These are phyloP conservation scores for Caenorhabditis imperialis DNA, from an alignment of 2,888 invertebrate genomes.

Conservation along the genomic window DNA sequence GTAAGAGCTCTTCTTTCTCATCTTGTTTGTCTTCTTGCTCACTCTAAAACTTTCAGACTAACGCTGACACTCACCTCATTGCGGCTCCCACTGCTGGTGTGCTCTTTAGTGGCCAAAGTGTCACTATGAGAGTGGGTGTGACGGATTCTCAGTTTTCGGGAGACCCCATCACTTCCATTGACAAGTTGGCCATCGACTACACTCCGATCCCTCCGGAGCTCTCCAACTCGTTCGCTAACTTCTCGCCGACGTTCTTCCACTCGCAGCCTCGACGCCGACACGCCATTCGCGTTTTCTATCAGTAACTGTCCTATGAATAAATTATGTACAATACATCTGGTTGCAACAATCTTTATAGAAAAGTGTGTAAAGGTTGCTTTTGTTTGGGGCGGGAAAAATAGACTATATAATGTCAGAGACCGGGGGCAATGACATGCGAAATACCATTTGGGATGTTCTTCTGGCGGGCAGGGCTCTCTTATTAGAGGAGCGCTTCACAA, in stretches of 20 bases:
- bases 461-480: no score
- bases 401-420: no score
- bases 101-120: conserved; percentile 31
- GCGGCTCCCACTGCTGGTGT: conserved; percentile 53
- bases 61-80: conserved; percentile 46
- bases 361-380: no score
- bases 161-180: conserved; percentile 19
- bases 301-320: conserved; percentile 5
- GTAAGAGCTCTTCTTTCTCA: conserved; percentile 2
- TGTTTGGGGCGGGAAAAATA: no score
- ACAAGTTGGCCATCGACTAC: conserved; percentile 53
- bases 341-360: no score
- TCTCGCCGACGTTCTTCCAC: conserved; percentile 27
- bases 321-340: no score
- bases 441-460: no score
- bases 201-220: conserved; percentile 9
- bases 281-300: conserved; percentile 53
- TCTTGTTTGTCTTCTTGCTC: no score
- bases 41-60: conserved; percentile 35
- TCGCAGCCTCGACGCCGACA: conserved; percentile 34
- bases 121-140: conserved; percentile 43
- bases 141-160: conserved; percentile 13
- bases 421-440: no score
- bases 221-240: conserved; percentile 4
- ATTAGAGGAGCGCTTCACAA: no score